phyloP scores from a whole-genome alignment of 2,797 vertebrate genomes.

The Enteromius anoplus region DNA sequence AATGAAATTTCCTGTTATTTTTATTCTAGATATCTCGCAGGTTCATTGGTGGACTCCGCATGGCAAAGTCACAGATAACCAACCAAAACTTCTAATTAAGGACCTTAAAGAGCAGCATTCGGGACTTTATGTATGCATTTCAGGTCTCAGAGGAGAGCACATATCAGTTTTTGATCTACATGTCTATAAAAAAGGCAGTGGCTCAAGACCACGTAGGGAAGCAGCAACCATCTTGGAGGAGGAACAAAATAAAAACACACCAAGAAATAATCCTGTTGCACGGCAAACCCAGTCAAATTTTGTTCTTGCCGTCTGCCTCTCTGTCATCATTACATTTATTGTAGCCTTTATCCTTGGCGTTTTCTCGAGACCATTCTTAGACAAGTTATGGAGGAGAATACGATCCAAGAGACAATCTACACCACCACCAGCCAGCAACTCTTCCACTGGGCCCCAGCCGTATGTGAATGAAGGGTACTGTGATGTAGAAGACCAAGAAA shows the following conservation, averaged over 20 bases:
- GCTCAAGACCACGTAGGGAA: conserved; percentile 66
- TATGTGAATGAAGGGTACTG: conserved; percentile 82
- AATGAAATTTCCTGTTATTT: conserved; percentile 1
- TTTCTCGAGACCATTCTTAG: conserved; percentile 81
- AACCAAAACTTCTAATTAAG: conserved; percentile 68
- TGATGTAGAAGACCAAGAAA: conserved; percentile 57
- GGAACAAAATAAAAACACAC: neutral
- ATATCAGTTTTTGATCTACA: conserved; percentile 70
- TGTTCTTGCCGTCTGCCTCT: conserved; percentile 82
- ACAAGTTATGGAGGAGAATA: conserved; percentile 72
- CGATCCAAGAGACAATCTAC: conserved; percentile 59
- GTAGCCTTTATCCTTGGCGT: conserved; percentile 87
- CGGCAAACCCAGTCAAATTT: conserved; percentile 66
- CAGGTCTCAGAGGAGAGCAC: conserved; percentile 60
- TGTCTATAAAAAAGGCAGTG: conserved; percentile 61
- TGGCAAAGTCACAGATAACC: conserved; percentile 69
- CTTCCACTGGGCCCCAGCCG: conserved; percentile 55
- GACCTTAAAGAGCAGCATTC: conserved; percentile 63
- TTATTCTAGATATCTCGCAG: conserved; percentile 65
- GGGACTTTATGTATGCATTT: conserved; percentile 74
- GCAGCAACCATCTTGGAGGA: conserved; percentile 29
- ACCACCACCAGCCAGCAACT: conserved; percentile 29
- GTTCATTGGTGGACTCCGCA: conserved; percentile 76
- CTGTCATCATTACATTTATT: conserved; percentile 85
- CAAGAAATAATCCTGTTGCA: conserved; percentile 25